Base-by-base conservation (phyloP, 1,140 invertebrate species). In the Globodera rostochiensis region DNA sequence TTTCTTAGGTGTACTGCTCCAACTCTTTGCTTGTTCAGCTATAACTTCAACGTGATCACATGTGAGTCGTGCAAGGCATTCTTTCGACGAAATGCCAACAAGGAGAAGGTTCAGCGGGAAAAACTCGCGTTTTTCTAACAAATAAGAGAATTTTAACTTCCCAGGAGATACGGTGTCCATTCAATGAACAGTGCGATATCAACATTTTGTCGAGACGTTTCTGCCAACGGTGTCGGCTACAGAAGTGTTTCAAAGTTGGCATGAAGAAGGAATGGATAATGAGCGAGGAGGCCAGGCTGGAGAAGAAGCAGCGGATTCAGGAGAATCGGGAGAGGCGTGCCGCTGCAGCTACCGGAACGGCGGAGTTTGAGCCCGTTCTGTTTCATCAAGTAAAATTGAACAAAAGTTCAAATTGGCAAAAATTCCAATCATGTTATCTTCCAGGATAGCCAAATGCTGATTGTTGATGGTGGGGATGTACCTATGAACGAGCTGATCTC, bases 11-110 rank as follows among this genome's bases (percentile, higher is more conserved):
- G 11, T 77, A 77, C 64, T 64, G 69, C 46, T 21, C 7, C 2
- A 66, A n/a, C 11, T 36, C 46, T 70, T 97, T 50, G 95, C 36
- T 71, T 45, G 36, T 71, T 71, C 46, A 71, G 96, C n/a, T 97
- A 96, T 90, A 98, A 98, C 92, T 98, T 98, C 90, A 97, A 97
- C 91, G 96, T 96, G 7, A 94, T 85, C 74, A 85, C 84, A 6
- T 85, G 96, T 88, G 96, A 98, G 91, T 97, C 95, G 83, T 98
- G 96, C 90, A 98, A 98, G 90, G 96, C 96, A 1, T 98, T 98
- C 91, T 98, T 98, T 90, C 91, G 97, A 84, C 91, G 97, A 80
- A 98, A 98, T 91, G 97, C 97, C 6, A 50, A 74, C 50, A 71
- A 74, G 46, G 69, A 71, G 57, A 82, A 77, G 36, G 81, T 76